Base-by-base conservation (phyloP, 2,888 invertebrate genomes). In the Meliscaeva auricollis region DNA sequence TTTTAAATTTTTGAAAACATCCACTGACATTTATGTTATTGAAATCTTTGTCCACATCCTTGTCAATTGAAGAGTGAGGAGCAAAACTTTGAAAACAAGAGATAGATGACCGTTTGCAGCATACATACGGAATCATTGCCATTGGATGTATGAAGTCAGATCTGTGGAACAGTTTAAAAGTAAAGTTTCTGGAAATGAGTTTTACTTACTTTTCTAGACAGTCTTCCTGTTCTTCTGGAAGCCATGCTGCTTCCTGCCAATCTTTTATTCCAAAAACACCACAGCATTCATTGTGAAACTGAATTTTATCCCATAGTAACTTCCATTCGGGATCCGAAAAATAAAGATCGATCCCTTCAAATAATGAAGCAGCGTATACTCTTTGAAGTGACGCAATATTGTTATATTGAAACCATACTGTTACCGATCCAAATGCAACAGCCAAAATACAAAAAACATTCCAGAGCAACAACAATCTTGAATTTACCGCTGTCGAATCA, bases 301-400 rank as follows among this genome's bases (percentile, higher is more conserved):
- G 92, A 38, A 92, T 38, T 13, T 88, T 88, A 69, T 92, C 92
- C 92, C 92, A 92, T 0, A 91, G 69, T 0, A 92, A 87, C 38
- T 92, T 90, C 92, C 92, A 92, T 7, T 91, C 89, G 0, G 92
- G 90, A 68, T 90, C 89, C 0, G 88, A 69, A 68, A 91, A 91
- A 69, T 92, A 92, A 26, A 89, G 76, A 20, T 92, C 90, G 7
- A 92, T 91, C 22, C 92, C 92, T 17, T 88, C 88, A 2, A 88
- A 74, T 15, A 92, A 79, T 5, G 91, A 89, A 11, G 79, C 84
- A 62, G 90, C 89, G 11, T 89, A 88, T 15, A 87, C 70, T 20
- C 32, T 87, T 20, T 88, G 87, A 15, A 91, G 11, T 0, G 88
- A 88, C 50, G 88, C 79, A n/a, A 88, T 76, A 35, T 88, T 88